These are phyloP conservation scores for Bufotes viridis DNA, from an alignment of 2,797 vertebrate genomes.

Conservation along the genomic window DNA sequence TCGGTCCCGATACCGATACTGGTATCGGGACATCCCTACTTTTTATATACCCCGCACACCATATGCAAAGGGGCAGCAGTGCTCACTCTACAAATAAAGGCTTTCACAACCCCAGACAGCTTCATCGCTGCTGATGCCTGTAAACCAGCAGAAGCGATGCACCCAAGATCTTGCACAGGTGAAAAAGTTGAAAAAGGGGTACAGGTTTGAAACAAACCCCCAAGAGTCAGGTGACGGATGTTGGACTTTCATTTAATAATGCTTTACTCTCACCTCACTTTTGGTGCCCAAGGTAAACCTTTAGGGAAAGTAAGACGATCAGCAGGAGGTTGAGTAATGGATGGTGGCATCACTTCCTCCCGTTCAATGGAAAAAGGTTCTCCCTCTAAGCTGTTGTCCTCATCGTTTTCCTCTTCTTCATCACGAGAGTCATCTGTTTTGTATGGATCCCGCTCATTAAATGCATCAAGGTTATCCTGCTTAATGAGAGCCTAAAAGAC, in stretches of 20 bases:
- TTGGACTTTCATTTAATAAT: neutral
- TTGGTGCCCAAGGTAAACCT: constrained; percentile 96
- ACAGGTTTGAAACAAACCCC: too few relatives aligned
- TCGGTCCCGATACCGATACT: too few relatives aligned
- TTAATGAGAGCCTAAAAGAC: constrained; percentile 88
- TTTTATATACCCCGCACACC: too few relatives aligned
- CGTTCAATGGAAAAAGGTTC: constrained; percentile 93
- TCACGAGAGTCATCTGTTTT: constrained; percentile 92
- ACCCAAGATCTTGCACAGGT: too few relatives aligned
- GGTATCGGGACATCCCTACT: too few relatives aligned
- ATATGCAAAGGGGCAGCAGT: too few relatives aligned
- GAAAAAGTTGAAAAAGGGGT: too few relatives aligned
- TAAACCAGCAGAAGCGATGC: too few relatives aligned
- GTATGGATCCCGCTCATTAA: constrained; percentile 96
- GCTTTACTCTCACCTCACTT: constrained; percentile 86
- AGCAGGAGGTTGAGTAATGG: constrained; percentile 86
- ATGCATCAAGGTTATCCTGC: constrained; percentile 97
- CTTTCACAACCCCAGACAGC: too few relatives aligned
- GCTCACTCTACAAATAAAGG: too few relatives aligned
- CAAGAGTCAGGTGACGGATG: neutral
- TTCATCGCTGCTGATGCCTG: too few relatives aligned
- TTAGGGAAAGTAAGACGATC: constrained; percentile 93
- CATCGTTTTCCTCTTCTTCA: constrained; percentile 95
- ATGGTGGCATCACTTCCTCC: constrained; percentile 94
- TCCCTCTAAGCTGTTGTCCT: constrained; percentile 90